Base-by-base conservation (phyloP, 2,113 vertebrate genomes). In the Urocynchramus pylzowi region DNA sequence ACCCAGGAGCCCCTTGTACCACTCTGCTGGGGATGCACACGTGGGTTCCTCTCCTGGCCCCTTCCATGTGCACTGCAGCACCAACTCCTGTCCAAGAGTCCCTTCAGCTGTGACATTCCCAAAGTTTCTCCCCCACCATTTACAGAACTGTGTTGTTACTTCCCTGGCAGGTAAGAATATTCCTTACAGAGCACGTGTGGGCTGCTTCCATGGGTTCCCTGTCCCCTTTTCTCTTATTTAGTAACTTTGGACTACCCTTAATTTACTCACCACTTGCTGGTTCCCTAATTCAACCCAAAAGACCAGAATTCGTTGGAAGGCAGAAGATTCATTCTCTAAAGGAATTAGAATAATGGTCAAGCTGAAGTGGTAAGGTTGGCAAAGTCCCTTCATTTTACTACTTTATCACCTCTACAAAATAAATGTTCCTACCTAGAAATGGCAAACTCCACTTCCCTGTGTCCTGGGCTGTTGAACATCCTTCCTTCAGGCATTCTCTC, bases 11-110 rank as follows among this genome's bases (percentile, higher is more conserved):
- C 69, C 3, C 8, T 37, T 11, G 67, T 4, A 0, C 23, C 39
- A 4, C 3, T 27, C 5, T 9, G 6, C 0, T 3, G 2, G 49
- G 54, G 41, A 30, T 3, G 5, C 6, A 31, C 45, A 2, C 35
- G 2, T 2, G 54, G 26, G 42, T 8, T 23, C 39, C 47, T 37
- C 33, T 3, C 2, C 0, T 30, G 35, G 49, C 50, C 30, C n/a
- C 23, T 16, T 45, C 8, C 20, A 2, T 9, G 3, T 1, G 42
- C 16, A 2, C 49, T 0, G 0, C 12, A 60, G 9, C 39, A 7
- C 4, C 26, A 61, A 2, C 44, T 15, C 41, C 33, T 31, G n/a
- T 2, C 52, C 45, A 2, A 8, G 15, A 6, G 5, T 35, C 44
- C 52, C 54, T 50, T 17, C 70, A 47, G n/a, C 41, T 15, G 27